Percentiles rank a stretch among this genome's conserved stretches.
Evolutionary conservation across 2,888 invertebrate species (phyloP).

Genomic region (Oligia latruncula): DNA sequence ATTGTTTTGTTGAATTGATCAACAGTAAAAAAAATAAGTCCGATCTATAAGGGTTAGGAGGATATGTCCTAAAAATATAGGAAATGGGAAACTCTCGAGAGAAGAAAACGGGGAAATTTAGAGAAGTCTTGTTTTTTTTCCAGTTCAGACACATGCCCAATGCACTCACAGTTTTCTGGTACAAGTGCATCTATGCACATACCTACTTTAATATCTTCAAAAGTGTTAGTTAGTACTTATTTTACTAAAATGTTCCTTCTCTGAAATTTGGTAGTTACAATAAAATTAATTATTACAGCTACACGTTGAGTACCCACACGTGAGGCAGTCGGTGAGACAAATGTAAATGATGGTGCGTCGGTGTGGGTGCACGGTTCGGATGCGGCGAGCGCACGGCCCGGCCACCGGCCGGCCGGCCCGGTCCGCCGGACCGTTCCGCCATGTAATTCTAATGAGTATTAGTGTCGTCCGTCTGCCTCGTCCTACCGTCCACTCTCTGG

Average conservation of each 20-base stretch:
- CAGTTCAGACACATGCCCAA: not conserved
- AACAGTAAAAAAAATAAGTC: not conserved
- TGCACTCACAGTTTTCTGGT: not conserved
- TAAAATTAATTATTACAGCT: slow-evolving; percentile 35
- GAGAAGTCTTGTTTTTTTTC: not conserved
- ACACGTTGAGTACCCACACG: slow-evolving; percentile 18
- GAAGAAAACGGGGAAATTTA: not conserved
- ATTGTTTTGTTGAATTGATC: not conserved
- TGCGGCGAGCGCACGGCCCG: slow-evolving; percentile 38
- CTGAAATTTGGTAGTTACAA: slow-evolving; percentile 15
- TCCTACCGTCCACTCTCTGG: slow-evolving; percentile 71
- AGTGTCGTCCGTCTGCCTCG: slow-evolving; percentile 83
- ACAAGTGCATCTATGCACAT: not conserved
- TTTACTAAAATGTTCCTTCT: not conserved
- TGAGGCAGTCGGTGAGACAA: slow-evolving; percentile 53
- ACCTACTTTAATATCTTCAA: not conserved
- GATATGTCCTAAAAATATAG: not conserved
- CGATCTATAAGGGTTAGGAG: not conserved
- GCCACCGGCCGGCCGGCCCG: slow-evolving; percentile 34
- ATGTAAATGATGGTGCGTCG: slow-evolving; percentile 55
- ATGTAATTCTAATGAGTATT: slow-evolving; percentile 90
- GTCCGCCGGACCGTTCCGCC: slow-evolving; percentile 78
- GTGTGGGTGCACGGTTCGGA: slow-evolving; percentile 45
- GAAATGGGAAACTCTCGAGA: not conserved
- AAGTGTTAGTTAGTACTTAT: not conserved